Evolutionary conservation across 1,140 invertebrate genomes (phyloP), one percentile per base, ranked within the genome.

Genomic region (Papilio helenus): DNA sequence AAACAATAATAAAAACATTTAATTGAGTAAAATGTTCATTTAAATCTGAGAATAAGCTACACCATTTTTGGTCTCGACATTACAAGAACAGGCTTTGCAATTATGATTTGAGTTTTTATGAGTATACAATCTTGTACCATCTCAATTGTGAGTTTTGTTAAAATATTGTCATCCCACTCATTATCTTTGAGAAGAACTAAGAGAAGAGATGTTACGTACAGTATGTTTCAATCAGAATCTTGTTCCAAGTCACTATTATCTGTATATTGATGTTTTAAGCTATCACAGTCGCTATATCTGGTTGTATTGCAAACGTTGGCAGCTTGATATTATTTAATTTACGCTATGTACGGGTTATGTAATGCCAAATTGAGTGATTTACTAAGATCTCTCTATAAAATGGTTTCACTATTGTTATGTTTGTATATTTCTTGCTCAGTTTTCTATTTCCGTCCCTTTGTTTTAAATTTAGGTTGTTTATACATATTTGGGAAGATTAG

Each of bases 401-500:
- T 23, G 42, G 72, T 23, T 73, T 73, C 72, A 49, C 72, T 61
- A 77, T 29, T 74, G 9, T 51, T 55, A 77, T n/a, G n/a, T 79
- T 82, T 83, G 80, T 79, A 76, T 77, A 72, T 79, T 85, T 86
- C 82, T 89, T 87, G 90, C 90, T 92, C 90, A 92, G 87, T 88
- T 91, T 82, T 89, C 84, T 88, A 80, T 90, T 88, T 90, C 90
- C 91, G 90, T 90, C 89, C 89, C 85, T 87, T 87, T 85, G 77
- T 83, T 83, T 84, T 76, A 68, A 80, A 79, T 76, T 83, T 83
- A 81, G 72, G 79, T 81, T 85, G 79, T 81, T 81, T 79, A 79
- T 73, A 74, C 5, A 74, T 26, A 73, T 29, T 68, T 29, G 26
- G 61, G 26, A 68, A 16, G 14, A 34, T 8, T 65, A 65, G 55